A percentile compares a stretch with the other conserved stretches of the same genome.
Evolutionary conservation across 35 echinoderm and acorn worm genomes (phyloP).

Genomic region (Chiridota heheva): DNA sequence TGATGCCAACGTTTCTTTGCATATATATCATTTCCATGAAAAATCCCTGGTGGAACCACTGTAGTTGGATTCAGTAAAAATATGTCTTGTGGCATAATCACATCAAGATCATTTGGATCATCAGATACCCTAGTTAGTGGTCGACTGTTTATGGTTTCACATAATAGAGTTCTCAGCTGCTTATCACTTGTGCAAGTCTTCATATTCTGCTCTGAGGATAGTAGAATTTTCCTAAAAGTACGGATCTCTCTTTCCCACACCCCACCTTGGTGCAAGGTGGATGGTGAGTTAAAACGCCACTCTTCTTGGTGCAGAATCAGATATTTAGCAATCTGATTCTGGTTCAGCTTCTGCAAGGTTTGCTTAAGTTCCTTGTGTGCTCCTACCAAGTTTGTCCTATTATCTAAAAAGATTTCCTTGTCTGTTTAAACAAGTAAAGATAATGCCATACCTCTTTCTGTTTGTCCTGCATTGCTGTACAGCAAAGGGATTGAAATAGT

Average conservation of each 20-base stretch:
- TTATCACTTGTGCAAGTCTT: conserved; percentile 32
- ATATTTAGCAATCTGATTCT: too few species aligned
- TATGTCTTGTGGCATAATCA: conserved; percentile 41
- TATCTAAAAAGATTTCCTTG: conserved; percentile 46
- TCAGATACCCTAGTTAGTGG: conserved; percentile 25
- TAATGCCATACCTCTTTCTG: too few species aligned
- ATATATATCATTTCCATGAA: too few species aligned
- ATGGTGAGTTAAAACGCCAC: conserved; percentile 51
- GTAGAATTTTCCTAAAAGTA: conserved; percentile 34
- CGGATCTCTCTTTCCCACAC: conserved; percentile 58
- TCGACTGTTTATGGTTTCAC: conserved; percentile 49
- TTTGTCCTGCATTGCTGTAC: too few species aligned
- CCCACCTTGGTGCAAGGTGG: conserved; percentile 32
- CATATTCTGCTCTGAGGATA: conserved; percentile 10
- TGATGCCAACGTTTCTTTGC: too few species aligned
- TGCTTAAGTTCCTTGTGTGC: conserved; percentile 24
- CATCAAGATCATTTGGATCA: conserved; percentile 29
- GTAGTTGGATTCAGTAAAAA: not conserved
- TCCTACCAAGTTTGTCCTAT: conserved; percentile 53
- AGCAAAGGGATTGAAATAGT: too few species aligned
- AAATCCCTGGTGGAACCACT: conserved; percentile 1
- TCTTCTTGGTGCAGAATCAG: not conserved
- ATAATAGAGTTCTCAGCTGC: conserved; percentile 16
- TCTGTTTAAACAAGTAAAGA: too few species aligned
- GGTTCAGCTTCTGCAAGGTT: not conserved